phyloP scores from a whole-genome alignment of 23 tunicate species.

The Diplosoma virens region DNA sequence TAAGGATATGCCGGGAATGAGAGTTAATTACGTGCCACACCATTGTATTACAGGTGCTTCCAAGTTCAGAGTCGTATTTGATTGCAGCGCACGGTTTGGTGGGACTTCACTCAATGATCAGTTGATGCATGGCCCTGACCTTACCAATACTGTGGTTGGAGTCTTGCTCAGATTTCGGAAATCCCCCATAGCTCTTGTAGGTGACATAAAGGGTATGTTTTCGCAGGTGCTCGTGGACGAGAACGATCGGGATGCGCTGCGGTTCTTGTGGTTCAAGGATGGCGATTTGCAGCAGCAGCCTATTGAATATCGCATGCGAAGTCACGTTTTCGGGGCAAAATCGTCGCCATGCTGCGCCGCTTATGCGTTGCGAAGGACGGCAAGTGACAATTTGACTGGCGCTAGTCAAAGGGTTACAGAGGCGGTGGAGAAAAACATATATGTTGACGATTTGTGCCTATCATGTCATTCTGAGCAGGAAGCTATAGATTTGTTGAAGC shows the following conservation, averaged over 20 bases:
- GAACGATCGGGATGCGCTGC: background rate
- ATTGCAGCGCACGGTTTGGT: no score
- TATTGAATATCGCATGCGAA: background rate
- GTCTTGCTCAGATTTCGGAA: background rate
- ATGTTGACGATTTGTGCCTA: background rate
- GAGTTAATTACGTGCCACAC: background rate
- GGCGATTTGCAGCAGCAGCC: background rate
- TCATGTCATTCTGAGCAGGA: background rate
- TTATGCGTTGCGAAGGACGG: background rate
- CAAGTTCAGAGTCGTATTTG: conserved; percentile 6
- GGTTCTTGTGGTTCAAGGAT: background rate
- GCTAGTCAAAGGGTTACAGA: background rate
- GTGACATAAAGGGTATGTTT: conserved; percentile 4
- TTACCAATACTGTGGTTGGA: background rate
- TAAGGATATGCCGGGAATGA: background rate
- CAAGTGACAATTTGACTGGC: background rate
- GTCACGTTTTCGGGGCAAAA: background rate
- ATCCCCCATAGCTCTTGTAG: background rate
- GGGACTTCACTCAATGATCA: no score
- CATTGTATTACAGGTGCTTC: background rate
- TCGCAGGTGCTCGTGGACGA: background rate
- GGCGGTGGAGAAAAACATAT: background rate
- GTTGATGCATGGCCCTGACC: no score
- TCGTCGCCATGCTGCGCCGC: conserved; percentile 2
- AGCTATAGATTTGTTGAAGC: background rate